phyloP scores from a whole-genome alignment of 2,113 vertebrate species.

The Cyanoliseus patagonus region DNA sequence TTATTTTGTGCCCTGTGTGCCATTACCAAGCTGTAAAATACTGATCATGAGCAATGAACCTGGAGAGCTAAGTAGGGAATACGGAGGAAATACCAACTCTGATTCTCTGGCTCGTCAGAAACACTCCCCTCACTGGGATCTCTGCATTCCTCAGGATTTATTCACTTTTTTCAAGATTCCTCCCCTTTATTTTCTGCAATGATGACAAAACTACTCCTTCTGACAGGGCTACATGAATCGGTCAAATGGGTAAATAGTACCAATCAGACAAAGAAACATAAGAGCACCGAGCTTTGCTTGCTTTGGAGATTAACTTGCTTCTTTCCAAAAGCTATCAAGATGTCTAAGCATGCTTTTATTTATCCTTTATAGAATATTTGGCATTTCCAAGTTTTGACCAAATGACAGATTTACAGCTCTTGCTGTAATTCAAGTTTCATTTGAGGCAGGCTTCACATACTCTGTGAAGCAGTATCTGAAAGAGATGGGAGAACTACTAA shows the following conservation, averaged over 20 bases:
- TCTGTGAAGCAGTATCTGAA: neutral
- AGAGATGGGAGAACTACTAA: neutral
- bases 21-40: constrained; percentile 2
- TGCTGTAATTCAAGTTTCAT: neutral
- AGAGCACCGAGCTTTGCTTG: neutral
- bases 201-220: neutral
- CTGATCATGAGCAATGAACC: neutral
- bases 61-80: neutral
- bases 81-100: neutral
- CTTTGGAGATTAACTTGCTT: neutral
- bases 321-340: neutral
- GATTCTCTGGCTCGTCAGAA: neutral
- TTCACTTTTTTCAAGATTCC: neutral
- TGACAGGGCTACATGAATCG: neutral
- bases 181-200: neutral
- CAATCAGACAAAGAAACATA: neutral
- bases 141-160: neutral
- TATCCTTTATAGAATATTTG: neutral
- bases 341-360: neutral
- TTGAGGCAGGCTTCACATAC: neutral
- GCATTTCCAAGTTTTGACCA: neutral
- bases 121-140: neutral
- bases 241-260: neutral
- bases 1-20: neutral
- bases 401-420: neutral